Percentiles rank a stretch among this genome's conserved stretches.
These are phyloP conservation scores for Cheilosia pagana DNA, from an alignment of 2,888 invertebrate species.

Conservation along the genomic window DNA sequence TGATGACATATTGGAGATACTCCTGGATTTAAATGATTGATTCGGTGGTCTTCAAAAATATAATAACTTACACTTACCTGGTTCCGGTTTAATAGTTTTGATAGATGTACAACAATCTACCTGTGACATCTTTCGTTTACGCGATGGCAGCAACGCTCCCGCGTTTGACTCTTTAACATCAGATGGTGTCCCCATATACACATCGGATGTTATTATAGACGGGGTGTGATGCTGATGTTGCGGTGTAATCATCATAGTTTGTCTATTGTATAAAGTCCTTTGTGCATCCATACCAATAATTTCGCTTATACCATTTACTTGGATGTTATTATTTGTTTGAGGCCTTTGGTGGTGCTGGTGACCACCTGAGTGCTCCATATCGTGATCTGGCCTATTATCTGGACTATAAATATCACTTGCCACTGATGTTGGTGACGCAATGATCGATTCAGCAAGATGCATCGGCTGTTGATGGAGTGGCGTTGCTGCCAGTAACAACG, in stretches of 20 bases:
- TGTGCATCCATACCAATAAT: conserved; percentile 54
- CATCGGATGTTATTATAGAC: conserved; percentile 64
- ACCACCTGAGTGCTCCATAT: conserved; percentile 34
- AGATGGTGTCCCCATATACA: conserved; percentile 65
- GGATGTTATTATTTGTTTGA: conserved; percentile 69
- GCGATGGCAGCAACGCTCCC: conserved; percentile 78
- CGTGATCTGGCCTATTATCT: conserved; percentile 36
- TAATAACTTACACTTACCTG: conserved; percentile 74
- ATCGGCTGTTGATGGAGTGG: conserved; percentile 47
- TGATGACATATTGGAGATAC: conserved; percentile 62
- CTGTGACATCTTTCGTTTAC: conserved; percentile 81
- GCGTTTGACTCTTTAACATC: conserved; percentile 77
- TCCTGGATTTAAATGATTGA: not conserved
- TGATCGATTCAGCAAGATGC: conserved; percentile 33
- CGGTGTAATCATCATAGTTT: conserved; percentile 76
- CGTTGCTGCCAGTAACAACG: conserved; percentile 30
- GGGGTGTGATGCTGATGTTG: conserved; percentile 44
- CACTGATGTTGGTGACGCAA: conserved; percentile 74
- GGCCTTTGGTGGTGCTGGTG: conserved; percentile 74
- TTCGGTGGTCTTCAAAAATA: not conserved
- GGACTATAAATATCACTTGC: conserved; percentile 51
- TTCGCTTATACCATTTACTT: conserved; percentile 34
- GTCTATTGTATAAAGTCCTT: conserved; percentile 76
- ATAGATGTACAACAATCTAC: conserved; percentile 80
- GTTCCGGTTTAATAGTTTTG: conserved; percentile 79